A percentile compares a stretch with the other conserved stretches of the same genome.
phyloP scores from a whole-genome alignment of 2,797 vertebrate species.

The Enteromius trimaculatus region DNA sequence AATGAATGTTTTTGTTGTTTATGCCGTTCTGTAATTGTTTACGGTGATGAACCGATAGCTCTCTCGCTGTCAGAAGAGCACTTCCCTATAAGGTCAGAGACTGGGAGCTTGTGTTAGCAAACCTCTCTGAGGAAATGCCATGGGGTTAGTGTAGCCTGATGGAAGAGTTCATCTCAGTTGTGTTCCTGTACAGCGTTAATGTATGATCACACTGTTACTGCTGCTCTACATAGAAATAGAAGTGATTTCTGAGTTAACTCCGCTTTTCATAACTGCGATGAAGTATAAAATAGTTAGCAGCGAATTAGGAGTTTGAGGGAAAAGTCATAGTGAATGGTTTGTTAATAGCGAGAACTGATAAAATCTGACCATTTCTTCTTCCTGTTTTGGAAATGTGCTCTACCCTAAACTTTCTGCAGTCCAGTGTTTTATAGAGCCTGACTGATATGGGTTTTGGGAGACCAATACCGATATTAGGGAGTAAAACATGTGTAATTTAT shows the following conservation, averaged over 20 bases:
- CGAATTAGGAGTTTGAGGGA: too few relatives aligned
- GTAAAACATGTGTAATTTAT: neutral
- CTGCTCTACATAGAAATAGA: neutral
- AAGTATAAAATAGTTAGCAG: too few relatives aligned
- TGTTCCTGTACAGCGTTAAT: neutral
- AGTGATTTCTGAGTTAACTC: neutral
- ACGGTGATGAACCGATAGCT: neutral
- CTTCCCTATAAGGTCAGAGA: slow-evolving; percentile 74
- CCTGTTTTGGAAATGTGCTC: neutral
- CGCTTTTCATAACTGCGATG: neutral
- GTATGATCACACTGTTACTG: neutral
- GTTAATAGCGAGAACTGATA: neutral
- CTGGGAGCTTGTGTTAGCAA: slow-evolving; percentile 59
- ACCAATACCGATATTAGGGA: neutral
- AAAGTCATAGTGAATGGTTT: neutral
- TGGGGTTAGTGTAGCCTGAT: slow-evolving; percentile 56
- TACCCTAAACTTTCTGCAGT: neutral
- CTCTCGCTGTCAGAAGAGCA: slow-evolving; percentile 48
- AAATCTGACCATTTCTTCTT: neutral
- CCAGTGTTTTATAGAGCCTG: neutral
- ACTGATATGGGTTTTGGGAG: neutral
- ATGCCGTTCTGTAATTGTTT: neutral
- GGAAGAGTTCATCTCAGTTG: slow-evolving; percentile 11
- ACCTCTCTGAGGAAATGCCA: slow-evolving; percentile 67
- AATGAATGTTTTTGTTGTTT: neutral